Conservation (phyloP, 2,888 invertebrate species). For the Allacma fusca region DNA sequence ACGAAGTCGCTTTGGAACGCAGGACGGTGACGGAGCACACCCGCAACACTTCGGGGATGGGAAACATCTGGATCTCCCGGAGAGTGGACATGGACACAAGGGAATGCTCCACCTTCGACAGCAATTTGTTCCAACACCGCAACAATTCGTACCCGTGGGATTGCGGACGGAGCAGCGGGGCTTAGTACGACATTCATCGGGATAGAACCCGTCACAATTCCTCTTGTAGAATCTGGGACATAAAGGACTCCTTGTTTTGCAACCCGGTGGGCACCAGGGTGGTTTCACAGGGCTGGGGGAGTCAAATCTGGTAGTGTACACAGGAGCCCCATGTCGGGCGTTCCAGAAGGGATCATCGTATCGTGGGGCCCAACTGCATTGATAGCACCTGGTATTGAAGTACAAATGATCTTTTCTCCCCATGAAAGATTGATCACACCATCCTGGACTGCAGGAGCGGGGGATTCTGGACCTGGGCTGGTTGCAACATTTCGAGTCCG, state of each 20-base stretch:
- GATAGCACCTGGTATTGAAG: neutral
- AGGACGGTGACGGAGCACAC: neutral
- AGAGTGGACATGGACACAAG: constrained; percentile 17
- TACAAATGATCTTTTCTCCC: neutral
- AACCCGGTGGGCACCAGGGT: constrained; percentile 22
- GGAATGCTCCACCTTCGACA: constrained; percentile 18
- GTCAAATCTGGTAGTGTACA: constrained; percentile 1
- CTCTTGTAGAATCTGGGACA: constrained; percentile 1
- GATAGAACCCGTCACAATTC: constrained; percentile 11
- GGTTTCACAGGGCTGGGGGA: constrained; percentile 15
- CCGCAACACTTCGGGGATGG: constrained; percentile 1
- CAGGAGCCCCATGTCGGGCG: neutral
- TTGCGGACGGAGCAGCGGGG: neutral
- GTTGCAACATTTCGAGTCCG: neutral
- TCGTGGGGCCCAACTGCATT: neutral
- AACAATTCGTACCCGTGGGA: neutral
- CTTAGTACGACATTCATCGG: neutral
- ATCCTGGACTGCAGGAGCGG: neutral
- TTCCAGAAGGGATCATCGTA: constrained; percentile 17
- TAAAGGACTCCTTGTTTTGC: constrained; percentile 3
- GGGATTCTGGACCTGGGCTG: neutral
- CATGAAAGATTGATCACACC: neutral
- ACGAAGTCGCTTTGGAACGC: neutral
- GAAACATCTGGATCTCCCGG: constrained; percentile 16
- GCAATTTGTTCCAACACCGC: neutral